Conservation (phyloP, 2,888 invertebrate species). For the Tubulanus polymorphus region DNA sequence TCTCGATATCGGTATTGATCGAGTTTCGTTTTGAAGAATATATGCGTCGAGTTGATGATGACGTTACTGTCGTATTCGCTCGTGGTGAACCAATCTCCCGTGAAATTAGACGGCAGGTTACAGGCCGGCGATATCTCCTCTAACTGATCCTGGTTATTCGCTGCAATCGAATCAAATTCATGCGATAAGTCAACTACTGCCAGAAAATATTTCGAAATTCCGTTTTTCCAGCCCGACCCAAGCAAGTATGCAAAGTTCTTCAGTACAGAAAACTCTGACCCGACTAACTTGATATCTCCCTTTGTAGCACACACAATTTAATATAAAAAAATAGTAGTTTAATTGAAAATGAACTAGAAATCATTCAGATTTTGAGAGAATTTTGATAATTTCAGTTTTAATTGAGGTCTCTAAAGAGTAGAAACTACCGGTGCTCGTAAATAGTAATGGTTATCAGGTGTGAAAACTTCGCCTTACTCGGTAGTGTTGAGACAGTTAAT, state of each 20-base stretch:
- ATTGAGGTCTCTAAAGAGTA: no score
- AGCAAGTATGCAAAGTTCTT: no score
- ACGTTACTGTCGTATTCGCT: conserved; percentile 90
- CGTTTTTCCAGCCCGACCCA: no score
- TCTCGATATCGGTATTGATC: conserved; percentile 68
- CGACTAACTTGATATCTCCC: not conserved
- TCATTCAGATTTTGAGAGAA: no score
- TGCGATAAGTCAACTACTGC: not conserved
- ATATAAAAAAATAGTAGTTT: not conserved
- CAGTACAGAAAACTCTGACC: conserved; percentile 4
- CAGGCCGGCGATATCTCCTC: conserved; percentile 68
- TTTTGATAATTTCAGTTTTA: not conserved
- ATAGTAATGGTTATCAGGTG: no score
- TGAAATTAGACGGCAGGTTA: conserved; percentile 86
- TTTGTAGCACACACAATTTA: not conserved
- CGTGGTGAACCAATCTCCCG: conserved; percentile 94
- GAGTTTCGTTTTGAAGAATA: conserved; percentile 91
- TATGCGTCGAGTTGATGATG: conserved; percentile 87
- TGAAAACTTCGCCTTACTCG: no score
- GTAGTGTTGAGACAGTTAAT: no score
- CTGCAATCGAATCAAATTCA: not conserved
- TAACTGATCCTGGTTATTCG: conserved; percentile 11
- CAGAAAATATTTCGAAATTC: no score
- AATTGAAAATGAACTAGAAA: no score
- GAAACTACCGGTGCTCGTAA: no score